phyloP scores from a whole-genome alignment of 1,140 invertebrate genomes.

The Aphelenchoides besseyi region DNA sequence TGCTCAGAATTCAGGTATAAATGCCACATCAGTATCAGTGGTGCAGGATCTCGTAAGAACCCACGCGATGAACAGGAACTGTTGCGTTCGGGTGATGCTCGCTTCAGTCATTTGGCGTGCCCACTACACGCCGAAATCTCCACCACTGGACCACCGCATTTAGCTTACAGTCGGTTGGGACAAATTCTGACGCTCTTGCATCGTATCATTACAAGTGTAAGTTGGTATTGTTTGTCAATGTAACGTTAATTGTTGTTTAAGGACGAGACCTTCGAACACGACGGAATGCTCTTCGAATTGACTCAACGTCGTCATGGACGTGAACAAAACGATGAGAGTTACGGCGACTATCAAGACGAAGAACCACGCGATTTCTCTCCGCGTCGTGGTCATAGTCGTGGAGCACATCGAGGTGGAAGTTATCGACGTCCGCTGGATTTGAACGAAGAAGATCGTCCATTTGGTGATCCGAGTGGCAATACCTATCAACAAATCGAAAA shows the following conservation, averaged over 20 bases:
- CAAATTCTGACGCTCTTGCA: conserved; percentile 22
- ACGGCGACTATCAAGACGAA: background rate
- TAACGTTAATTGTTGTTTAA: conserved; percentile 10
- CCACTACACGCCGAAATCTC: conserved; percentile 24
- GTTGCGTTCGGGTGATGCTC: conserved; percentile 1
- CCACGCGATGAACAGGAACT: conserved; percentile 19
- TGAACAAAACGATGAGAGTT: background rate
- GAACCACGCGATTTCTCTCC: too few species aligned
- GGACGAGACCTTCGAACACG: conserved; percentile 17
- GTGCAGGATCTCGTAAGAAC: conserved; percentile 14
- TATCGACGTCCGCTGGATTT: too few species aligned
- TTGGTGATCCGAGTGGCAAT: too few species aligned
- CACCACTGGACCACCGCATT: conserved; percentile 21
- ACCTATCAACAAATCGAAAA: too few species aligned
- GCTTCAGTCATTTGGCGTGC: conserved; percentile 17
- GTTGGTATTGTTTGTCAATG: too few species aligned
- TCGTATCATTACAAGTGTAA: conserved; percentile 12
- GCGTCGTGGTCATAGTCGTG: background rate
- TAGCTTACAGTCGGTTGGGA: conserved; percentile 29
- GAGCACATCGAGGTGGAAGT: background rate
- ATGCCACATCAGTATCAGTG: conserved; percentile 19
- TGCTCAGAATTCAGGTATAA: too few species aligned
- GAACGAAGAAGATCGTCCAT: too few species aligned
- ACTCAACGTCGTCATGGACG: conserved; percentile 1
- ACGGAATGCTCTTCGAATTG: conserved; percentile 12